Evolutionary conservation across 2,888 invertebrate genomes (phyloP).

Genomic region (Caenorhabditis afra): DNA sequence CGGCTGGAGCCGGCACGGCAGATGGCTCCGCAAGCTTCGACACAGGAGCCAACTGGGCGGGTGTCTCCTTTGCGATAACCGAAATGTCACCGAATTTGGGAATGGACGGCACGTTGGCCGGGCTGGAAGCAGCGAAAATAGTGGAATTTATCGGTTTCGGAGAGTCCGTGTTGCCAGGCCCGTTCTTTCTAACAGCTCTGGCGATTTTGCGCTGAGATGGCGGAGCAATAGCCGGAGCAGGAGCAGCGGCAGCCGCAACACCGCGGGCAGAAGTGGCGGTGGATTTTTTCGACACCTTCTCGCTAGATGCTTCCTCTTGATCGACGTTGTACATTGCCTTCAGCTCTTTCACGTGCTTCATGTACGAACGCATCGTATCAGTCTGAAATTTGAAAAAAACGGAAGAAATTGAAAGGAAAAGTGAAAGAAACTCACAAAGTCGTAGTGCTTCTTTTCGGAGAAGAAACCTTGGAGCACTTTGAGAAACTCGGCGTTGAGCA

Average conservation of each 20-base stretch:
- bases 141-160: conserved; percentile 20
- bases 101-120: conserved; percentile 13
- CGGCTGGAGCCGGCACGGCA: conserved; percentile 10
- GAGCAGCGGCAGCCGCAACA: too few relatives aligned
- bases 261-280: neutral
- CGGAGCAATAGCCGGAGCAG: too few relatives aligned
- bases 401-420: too few relatives aligned
- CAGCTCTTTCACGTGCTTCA: conserved; percentile 59
- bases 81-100: conserved; percentile 60
- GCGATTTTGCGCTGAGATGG: conserved; percentile 30
- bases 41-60: conserved; percentile 16
- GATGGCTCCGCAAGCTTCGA: neutral
- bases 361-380: conserved; percentile 63
- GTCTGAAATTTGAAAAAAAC: conserved; percentile 50
- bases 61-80: conserved; percentile 40
- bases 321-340: conserved; percentile 49
- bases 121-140: conserved; percentile 44
- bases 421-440: conserved; percentile 61
- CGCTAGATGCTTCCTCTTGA: neutral
- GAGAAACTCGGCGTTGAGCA: conserved; percentile 54
- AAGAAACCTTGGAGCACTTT: conserved; percentile 45
- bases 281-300: neutral
- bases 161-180: conserved; percentile 1
- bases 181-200: conserved; percentile 39
- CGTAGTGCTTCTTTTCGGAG: conserved; percentile 45